Percentiles rank a stretch among this genome's conserved stretches.
These are phyloP conservation scores for Caenorhabditis drosophilae DNA, from an alignment of 2,888 invertebrate genomes.

Conservation along the genomic window DNA sequence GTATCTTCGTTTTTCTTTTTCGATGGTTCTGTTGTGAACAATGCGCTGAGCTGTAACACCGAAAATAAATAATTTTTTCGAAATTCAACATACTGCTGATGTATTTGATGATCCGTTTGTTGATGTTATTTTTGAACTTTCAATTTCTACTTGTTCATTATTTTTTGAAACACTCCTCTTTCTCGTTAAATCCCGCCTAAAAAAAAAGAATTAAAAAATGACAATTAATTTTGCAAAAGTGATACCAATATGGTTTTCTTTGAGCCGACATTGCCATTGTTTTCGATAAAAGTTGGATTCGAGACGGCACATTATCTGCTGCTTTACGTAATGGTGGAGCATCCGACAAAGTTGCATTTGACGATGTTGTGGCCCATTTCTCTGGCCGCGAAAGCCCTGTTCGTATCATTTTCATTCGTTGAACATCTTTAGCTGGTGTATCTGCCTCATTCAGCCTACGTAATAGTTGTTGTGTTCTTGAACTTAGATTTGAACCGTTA, in stretches of 20 bases:
- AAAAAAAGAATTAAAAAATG: neutral
- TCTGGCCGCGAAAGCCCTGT: conserved; percentile 16
- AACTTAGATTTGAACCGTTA: conserved; percentile 18
- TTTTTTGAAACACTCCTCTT: conserved; percentile 18
- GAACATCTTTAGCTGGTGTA: conserved; percentile 33
- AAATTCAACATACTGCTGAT: neutral
- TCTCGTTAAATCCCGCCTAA: conserved; percentile 29
- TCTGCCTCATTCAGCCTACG: conserved; percentile 13
- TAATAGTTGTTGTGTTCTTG: conserved; percentile 28
- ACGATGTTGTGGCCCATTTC: conserved; percentile 11
- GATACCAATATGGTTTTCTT: conserved; percentile 21
- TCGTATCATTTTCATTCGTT: conserved; percentile 32
- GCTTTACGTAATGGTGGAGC: conserved; percentile 34
- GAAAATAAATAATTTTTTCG: neutral
- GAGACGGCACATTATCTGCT: conserved; percentile 26
- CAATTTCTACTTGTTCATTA: neutral
- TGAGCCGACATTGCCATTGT: conserved; percentile 10
- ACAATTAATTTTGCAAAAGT: neutral
- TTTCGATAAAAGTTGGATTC: conserved; percentile 36
- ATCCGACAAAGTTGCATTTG: neutral
- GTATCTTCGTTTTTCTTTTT: conserved; percentile 1
- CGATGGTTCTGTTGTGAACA: conserved; percentile 20
- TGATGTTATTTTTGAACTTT: neutral
- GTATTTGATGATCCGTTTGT: neutral
- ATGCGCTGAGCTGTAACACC: conserved; percentile 24